phyloP scores from a whole-genome alignment of 53 echinoderm and acorn worm genomes.

The Temnopleurus reevesii region DNA sequence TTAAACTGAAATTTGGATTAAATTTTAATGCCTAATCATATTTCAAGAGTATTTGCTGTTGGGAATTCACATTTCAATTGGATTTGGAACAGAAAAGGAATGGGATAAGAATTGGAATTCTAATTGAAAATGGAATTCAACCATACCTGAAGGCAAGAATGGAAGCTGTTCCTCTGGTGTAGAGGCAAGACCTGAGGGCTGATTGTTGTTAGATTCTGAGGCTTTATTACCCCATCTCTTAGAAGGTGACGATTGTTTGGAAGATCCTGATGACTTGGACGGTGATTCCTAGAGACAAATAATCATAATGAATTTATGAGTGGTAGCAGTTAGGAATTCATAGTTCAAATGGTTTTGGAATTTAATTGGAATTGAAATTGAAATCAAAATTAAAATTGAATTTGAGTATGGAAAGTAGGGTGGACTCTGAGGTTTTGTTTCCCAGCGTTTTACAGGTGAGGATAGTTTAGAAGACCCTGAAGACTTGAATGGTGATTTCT shows the following conservation, averaged over 20 bases:
- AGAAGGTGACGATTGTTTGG: slow-evolving; percentile 18
- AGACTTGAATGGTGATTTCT: too few relatives aligned
- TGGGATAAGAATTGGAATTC: not conserved
- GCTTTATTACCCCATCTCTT: slow-evolving; percentile 19
- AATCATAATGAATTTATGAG: not conserved
- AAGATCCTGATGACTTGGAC: slow-evolving; percentile 31
- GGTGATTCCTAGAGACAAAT: not conserved
- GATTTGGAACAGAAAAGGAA: not conserved
- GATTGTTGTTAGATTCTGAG: slow-evolving; percentile 12
- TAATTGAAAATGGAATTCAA: not conserved
- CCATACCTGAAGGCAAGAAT: slow-evolving; percentile 48
- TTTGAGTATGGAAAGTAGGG: too few relatives aligned
- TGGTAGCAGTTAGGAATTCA: not conserved
- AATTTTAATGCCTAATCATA: too few relatives aligned
- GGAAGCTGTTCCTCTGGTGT: slow-evolving; percentile 37
- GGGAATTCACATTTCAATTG: not conserved
- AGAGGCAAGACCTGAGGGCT: not conserved
- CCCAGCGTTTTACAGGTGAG: too few relatives aligned
- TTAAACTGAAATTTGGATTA: too few relatives aligned
- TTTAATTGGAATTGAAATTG: too few relatives aligned
- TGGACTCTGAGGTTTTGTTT: too few relatives aligned
- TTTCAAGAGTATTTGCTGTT: too few relatives aligned
- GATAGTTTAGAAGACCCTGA: too few relatives aligned
- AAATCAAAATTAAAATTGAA: too few relatives aligned
- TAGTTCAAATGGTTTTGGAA: too few relatives aligned